Evolutionary conservation across 1,140 invertebrate genomes (phyloP), one percentile per base, ranked within the genome.

Genomic region (Aphelinus certus): DNA sequence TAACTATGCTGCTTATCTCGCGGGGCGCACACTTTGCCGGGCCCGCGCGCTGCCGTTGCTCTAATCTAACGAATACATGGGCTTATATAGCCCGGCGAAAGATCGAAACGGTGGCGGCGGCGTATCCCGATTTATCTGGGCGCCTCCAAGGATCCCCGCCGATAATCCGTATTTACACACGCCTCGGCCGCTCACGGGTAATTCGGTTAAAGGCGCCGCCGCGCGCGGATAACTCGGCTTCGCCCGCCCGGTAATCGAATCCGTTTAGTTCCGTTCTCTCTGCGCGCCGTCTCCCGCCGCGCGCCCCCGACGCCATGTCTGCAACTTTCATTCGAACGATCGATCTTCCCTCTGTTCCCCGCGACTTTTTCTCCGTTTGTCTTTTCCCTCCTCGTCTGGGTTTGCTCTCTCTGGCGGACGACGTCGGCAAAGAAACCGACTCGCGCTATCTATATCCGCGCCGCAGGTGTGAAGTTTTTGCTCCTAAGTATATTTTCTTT

Each of bases 151-250:
- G 45, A 47, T 3, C 5, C 49, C 51, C 10, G 4, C 63, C 49
- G 65, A 68, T 74, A 74, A 74, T 74, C 72, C 66, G 57, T 68
- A 63, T 74, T 74, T 74, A 74, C 57, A 74, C 72, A 58, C 51
- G 49, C 49, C 46, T 53, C 9, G 57, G 56, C 26, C 10, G 42
- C 46, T 51, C 47, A 46, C 43, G 57, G 72, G 58, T 74, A 62
- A 74, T 74, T 74, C 66, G 72, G 49, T 74, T 68, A 74, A 47
- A 70, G 65, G n/a, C 64, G 57, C n/a, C 26, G 47, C 7, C 10
- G 63, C 71, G 9, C n/a, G 42, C 57, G 7, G 49, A n/a, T 51
- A 62, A 10, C 48, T 58, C 1, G 5, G 48, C 10, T 60, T 67
- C 43, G 7, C n/a, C 46, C 57, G 47, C 26, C 26, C 46, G 58